phyloP scores from a whole-genome alignment of 2,888 invertebrate species.

The Aleiodes testaceus region DNA sequence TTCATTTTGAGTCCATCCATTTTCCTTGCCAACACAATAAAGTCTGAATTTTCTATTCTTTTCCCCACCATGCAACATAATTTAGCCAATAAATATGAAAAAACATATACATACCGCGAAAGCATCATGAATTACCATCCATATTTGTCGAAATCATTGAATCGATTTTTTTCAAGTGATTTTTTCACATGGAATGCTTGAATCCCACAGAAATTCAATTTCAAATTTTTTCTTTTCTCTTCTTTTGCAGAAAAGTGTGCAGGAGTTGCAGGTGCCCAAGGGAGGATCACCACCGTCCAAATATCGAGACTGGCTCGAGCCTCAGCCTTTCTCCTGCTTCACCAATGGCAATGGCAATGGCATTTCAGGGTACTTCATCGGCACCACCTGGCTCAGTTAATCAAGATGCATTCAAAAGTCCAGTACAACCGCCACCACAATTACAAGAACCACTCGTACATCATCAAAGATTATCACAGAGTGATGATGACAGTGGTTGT shows the following conservation, averaged over 20 bases:
- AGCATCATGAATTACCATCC: too few relatives aligned
- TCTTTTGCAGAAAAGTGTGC: constrained; percentile 85
- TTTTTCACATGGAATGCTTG: too few relatives aligned
- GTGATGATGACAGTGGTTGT: constrained; percentile 98
- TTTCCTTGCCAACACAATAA: too few relatives aligned
- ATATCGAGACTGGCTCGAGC: constrained; percentile 61
- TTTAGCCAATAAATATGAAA: too few relatives aligned
- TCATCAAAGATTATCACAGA: constrained; percentile 90
- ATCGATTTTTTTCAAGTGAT: too few relatives aligned
- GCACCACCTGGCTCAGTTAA: constrained; percentile 72
- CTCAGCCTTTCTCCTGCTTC: constrained; percentile 60
- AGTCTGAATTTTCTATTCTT: too few relatives aligned
- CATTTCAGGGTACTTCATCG: constrained; percentile 70
- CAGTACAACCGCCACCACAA: constrained; percentile 65
- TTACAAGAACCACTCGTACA: constrained; percentile 72
- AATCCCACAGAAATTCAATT: not conserved
- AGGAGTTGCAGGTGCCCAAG: constrained; percentile 85
- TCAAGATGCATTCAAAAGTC: constrained; percentile 68
- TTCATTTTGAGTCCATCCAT: too few relatives aligned
- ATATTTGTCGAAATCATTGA: too few relatives aligned
- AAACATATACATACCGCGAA: too few relatives aligned
- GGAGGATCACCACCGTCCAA: constrained; percentile 71
- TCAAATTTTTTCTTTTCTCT: constrained; percentile 34
- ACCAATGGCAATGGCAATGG: constrained; percentile 70
- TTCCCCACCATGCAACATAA: too few relatives aligned